Base-by-base conservation (phyloP, 2,797 vertebrate genomes). In the Poliocrania exsul region DNA sequence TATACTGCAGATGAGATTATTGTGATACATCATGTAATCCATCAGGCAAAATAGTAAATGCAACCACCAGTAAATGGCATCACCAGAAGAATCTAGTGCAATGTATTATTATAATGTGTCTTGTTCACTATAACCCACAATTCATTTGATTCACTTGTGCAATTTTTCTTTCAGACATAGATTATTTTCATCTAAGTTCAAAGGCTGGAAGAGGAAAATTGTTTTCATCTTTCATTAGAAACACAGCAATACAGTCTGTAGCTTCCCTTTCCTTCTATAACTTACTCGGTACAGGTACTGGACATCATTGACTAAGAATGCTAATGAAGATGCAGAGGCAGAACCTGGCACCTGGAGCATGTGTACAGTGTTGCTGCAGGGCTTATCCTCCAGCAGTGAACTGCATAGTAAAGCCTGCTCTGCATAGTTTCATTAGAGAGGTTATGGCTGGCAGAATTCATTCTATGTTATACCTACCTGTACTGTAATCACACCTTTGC, bases 201-300 rank as follows among this genome's bases (percentile, higher is more conserved):
- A 89, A 80, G 90, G 60, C 50, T 87, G 38, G 54, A 87, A 91
- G 81, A 87, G 56, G 46, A 53, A 94, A 94, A 85, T 88, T 64
- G 40, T 79, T 90, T 90, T 67, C 88, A 21, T 60, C 78, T 87
- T 61, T 80, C 83, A 67, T 78, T 85, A 74, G 44, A 58, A 67
- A 81, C 37, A 72, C 0, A 0, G 77, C 28, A 13, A 69, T 23
- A 46, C 33, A 64, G 62, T 67, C 78, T 69, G 5, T 53, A 88
- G 44, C 50, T 81, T 57, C 37, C 65, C 38, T 38, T 60, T 64
- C 46, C 57, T 50, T 20, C 29, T 25, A 26, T 13, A 44, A n/a
- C 38, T 86, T 38, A 46, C 4, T 57, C 67, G 75, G 57, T 72
- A 57, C 42, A 61, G 79, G 37, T 74, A 58, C 42, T 67, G 65